Evolutionary conservation across 2,888 invertebrate species (phyloP).

Genomic region (Rotaria sp.): DNA sequence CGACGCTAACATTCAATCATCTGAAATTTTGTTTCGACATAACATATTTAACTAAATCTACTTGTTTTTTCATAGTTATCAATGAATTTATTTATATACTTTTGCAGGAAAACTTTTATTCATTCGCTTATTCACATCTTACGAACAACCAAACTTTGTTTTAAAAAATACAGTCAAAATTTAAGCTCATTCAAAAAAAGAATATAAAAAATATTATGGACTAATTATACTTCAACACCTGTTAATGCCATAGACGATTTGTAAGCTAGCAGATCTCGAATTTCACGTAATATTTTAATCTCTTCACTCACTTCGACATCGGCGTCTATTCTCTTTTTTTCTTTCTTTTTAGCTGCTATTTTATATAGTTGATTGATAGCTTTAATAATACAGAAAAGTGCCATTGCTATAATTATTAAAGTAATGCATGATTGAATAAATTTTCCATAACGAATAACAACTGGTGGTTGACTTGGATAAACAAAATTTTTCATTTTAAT

Average conservation of each 20-base stretch:
- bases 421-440: neutral
- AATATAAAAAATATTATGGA: no score
- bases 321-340: accelerated
- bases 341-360: neutral
- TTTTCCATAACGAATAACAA: constrained; percentile 15
- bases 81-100: no score
- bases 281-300: neutral
- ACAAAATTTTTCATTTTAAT: constrained; percentile 1
- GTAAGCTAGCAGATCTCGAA: neutral
- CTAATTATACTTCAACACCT: neutral
- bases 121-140: no score
- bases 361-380: neutral
- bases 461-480: neutral
- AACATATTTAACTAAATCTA: no score
- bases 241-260: neutral
- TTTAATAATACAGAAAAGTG: neutral
- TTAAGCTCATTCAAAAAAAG: no score
- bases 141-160: no score
- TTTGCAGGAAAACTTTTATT: no score
- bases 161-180: no score
- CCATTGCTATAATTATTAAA: neutral
- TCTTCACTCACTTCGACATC: neutral
- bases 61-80: no score
- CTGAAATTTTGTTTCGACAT: no score
- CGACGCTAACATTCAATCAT: no score